Base-by-base conservation (phyloP, 2,888 invertebrate species). In the Tanypteryx hageni region DNA sequence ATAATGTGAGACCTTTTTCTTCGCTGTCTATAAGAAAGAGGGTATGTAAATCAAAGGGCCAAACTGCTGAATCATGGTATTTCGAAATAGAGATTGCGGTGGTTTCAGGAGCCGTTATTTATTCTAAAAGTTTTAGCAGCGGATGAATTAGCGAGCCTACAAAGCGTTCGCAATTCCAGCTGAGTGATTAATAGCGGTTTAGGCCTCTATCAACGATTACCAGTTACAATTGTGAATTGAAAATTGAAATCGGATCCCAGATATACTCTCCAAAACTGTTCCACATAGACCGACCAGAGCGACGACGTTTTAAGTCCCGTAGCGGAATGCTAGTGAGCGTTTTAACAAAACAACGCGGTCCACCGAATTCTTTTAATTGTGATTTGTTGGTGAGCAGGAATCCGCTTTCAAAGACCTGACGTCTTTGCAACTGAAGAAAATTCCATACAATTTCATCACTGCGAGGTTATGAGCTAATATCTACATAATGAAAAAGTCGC, bases 201-300 rank as follows among this genome's bases (percentile, higher is more conserved):
- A 89, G 89, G 64, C 89, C 89, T 89, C 64, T 89, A 89, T 89
- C 89, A 89, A 89, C 64, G n/a, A 89, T 64, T 89, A 44, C 89
- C 89, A 18, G 64, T 11, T 61, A 68, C 83, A 89, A 64, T 89
- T 89, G 31, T 68, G 89, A 31, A 89, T 89, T 64, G 44, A 44
- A n/a, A 89, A 27, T 44, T 44, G 64, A n/a, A 56, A 64, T 64
- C 56, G 89, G 89, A 89, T 89, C 64, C 44, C 44, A 89, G 10
- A n/a, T 64, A n/a, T 31, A 61, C 44, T 64, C 89, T n/a, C 44
- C 31, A 4, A 18, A 31, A 89, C 31, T 59, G 11, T 89, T 89
- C 44, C 18, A n/a, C 31, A n/a, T 61, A 18, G n/a, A 83, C 18
- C 7, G 18, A 18, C 64, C 76, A 76, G 27, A 44, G 64, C n/a